Evolutionary conservation across 2,797 vertebrate species (phyloP).

Genomic region (Cryptoblepharus egeriae): DNA sequence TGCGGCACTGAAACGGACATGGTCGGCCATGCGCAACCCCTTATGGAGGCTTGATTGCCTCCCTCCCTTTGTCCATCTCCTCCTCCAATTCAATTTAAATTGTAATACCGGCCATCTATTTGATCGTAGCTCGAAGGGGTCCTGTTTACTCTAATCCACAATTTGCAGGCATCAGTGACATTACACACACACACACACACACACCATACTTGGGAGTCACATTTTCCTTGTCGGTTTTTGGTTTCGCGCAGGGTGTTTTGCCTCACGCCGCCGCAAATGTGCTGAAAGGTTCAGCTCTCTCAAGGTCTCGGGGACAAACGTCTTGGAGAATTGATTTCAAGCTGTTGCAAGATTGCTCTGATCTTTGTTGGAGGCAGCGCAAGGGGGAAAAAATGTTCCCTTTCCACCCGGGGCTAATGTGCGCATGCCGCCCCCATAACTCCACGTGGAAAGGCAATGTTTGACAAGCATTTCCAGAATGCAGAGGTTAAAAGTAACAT

Average conservation of each 20-base stretch:
- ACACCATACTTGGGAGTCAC: constrained; percentile 15
- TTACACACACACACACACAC: constrained; percentile 1
- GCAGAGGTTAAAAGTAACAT: background rate
- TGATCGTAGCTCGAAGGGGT: constrained; percentile 58
- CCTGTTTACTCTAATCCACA: constrained; percentile 46
- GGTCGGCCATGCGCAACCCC: background rate
- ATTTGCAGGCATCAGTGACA: constrained; percentile 44
- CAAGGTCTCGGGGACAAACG: accelerated
- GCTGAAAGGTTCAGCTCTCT: background rate
- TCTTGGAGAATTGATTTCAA: background rate
- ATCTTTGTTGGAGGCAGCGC: background rate
- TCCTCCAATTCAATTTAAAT: constrained; percentile 72
- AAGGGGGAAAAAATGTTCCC: too few species aligned
- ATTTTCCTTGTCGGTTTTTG: background rate
- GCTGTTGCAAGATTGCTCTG: background rate
- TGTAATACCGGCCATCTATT: constrained; percentile 41
- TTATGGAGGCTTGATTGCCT: constrained; percentile 19
- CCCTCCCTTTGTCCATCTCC: background rate
- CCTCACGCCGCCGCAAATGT: accelerated
- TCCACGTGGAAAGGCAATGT: accelerated
- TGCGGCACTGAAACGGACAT: constrained; percentile 24
- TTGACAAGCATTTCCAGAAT: accelerated
- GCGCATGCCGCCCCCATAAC: background rate
- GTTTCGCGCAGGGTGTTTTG: background rate
- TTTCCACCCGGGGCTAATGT: accelerated